Evolutionary conservation across 2,797 vertebrate species (phyloP), one percentile per base, ranked within the genome.

Genomic region (Apogon talboti): DNA sequence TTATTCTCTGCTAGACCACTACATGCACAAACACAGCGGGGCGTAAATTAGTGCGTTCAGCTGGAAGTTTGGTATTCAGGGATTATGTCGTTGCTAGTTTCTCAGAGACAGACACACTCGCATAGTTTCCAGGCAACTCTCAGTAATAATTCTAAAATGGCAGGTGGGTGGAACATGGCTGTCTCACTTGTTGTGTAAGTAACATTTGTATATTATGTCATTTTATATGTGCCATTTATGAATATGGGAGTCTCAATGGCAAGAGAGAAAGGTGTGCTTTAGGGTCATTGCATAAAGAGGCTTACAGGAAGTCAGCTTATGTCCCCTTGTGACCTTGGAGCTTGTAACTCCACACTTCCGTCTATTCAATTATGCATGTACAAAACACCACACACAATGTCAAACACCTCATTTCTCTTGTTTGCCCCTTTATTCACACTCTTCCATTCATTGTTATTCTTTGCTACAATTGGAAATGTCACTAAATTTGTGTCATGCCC

Each of bases 241-340:
- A 3, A 1, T 61, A 3, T 68, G 54, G 44, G 33, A 13, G 14
- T 52, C 42, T 41, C 16, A 63, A 30, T 59, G 66, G 69, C 61
- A 76, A 70, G 19, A 55, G 52, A 65, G 66, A 72, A 71, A 74
- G 53, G 66, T 83, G 24, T 73, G 14, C 55, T 66, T 73, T 66
- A 72, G 63, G 72, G 81, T 81, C 74, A 79, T 48, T 63, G 51
- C 74, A 66, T 73, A 79, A 75, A 81, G 57, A 79, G 64, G 79
- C 74, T 89, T 82, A 74, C 74, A 85, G 87, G 82, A 87, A 83
- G 85, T 83, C 56, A 41, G 78, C 53, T 81, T 79, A 77, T 87
- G 83, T 84, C 82, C 86, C 57, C 62, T 53, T 80, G 50, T 86
- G 78, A 87, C 81, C 87, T 76, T 86, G 81, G 46, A 71, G 71